These are phyloP conservation scores for Brenthis hecate DNA, from an alignment of 2,888 invertebrate species.

Conservation along the genomic window DNA sequence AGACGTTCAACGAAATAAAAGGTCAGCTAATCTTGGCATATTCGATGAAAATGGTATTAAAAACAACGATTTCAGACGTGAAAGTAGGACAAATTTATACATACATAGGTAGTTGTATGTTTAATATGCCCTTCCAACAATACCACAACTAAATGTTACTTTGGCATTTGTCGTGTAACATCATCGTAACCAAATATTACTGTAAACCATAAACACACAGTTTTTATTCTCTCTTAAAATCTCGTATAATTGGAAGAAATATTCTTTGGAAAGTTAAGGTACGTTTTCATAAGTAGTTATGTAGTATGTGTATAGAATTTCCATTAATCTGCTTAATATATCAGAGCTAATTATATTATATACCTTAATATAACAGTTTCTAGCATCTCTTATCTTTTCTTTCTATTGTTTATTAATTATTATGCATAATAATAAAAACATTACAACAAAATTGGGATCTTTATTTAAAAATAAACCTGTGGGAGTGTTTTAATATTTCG, in stretches of 20 bases:
- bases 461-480: too few species aligned
- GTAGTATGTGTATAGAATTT: too few species aligned
- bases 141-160: constrained; percentile 61
- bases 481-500: too few species aligned
- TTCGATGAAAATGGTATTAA: constrained; percentile 11
- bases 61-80: constrained; percentile 10
- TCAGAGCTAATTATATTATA: too few species aligned
- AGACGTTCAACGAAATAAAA: constrained; percentile 40
- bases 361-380: too few species aligned
- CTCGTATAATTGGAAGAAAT: neutral
- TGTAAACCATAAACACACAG: neutral
- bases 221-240: neutral
- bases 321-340: too few species aligned
- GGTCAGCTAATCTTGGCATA: neutral
- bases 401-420: too few species aligned
- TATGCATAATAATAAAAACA: too few species aligned
- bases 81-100: constrained; percentile 23
- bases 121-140: constrained; percentile 13
- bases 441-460: too few species aligned
- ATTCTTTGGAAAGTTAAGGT: too few species aligned
- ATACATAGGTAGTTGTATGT: neutral
- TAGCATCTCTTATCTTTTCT: too few species aligned
- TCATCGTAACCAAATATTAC: neutral
- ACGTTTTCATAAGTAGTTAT: too few species aligned
- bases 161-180: constrained; percentile 59